Evolutionary conservation across 2,888 invertebrate species (phyloP), one percentile per base, ranked within the genome.

Genomic region (Metellina segmentata): DNA sequence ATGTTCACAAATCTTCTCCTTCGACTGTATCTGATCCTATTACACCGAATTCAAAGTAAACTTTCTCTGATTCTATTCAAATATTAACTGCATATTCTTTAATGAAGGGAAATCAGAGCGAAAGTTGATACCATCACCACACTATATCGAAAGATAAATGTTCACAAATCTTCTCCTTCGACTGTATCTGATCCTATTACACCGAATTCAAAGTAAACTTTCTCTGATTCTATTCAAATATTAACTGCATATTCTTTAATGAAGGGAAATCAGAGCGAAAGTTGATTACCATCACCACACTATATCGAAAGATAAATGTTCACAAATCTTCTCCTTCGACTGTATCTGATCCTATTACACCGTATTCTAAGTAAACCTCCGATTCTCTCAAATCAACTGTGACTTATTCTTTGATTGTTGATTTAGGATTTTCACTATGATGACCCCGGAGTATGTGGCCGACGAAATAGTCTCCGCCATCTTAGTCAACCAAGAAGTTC

Each of bases 361-460:
- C 34, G 34, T 1, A 34, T 34, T 34, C 34, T 4, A 34, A 34
- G 34, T 34, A 34, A 34, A 34, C 34, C 34, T 34, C 34, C 4
- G 34, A 4, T 34, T 34, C 1, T 34, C 4, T 34, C 34, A 34
- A 34, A 34, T 34, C 34, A 4, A 34, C 34, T 1, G 1, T 34
- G 34, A 34, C 34, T 34, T 34, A 34, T 4, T 34, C 34, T 34
- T 34, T 34, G n/a, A n/a, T n/a, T n/a, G 34, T 34, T 89, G 93
- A 94, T 90, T 94, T 94, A 94, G 92, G 93, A 95, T 97, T 87
- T 96, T 97, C 95, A 97, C 97, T 6, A 97, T 97, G 86, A 95
- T 98, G 94, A 97, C 97, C 94, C 97, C 98, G 0, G 97, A 97
- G 94, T 97, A 97, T 94, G 98, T 98, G 8, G 98, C 98, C 4